Conservation (phyloP, 2,113 vertebrate species). For the Phyllopteryx taeniolatus region DNA sequence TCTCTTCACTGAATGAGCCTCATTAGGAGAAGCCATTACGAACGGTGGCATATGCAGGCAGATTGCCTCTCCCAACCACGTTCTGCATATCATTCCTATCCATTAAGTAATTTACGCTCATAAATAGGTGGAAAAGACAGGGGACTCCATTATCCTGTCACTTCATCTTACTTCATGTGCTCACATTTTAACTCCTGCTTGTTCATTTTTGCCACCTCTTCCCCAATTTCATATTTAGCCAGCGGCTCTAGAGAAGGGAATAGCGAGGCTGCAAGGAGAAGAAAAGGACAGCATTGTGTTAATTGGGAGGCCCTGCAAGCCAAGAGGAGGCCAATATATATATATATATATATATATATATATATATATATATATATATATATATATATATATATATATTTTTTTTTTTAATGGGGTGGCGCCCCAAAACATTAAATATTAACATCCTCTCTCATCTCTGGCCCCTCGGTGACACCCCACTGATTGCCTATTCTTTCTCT, state of each 20-base stretch:
- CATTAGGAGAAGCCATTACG: constrained; percentile 61
- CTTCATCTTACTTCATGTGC: constrained; percentile 27
- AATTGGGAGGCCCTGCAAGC: constrained; percentile 69
- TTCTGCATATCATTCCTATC: constrained; percentile 63
- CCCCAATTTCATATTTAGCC: constrained; percentile 37
- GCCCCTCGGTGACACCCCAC: constrained; percentile 64
- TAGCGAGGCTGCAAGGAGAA: constrained; percentile 18
- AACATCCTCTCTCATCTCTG: constrained; percentile 73
- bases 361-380: too few relatives aligned
- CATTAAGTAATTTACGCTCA: constrained; percentile 66
- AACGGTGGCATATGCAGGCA: constrained; percentile 40
- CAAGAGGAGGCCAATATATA: constrained; percentile 31
- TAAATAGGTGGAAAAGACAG: constrained; percentile 55
- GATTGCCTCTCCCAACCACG: constrained; percentile 66
- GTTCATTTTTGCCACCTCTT: constrained; percentile 9
- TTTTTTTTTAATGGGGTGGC: constrained; percentile 13
- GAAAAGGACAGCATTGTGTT: constrained; percentile 53
- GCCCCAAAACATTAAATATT: constrained; percentile 77
- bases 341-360: too few relatives aligned
- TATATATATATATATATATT: not conserved
- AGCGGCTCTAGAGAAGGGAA: constrained; percentile 32
- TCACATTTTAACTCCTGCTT: constrained; percentile 26
- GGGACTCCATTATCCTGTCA: constrained; percentile 30
- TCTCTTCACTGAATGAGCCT: constrained; percentile 53
- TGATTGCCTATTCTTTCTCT: constrained; percentile 66